Base-by-base conservation (phyloP, 2,113 vertebrate genomes). In the Oreocharis arfaki region DNA sequence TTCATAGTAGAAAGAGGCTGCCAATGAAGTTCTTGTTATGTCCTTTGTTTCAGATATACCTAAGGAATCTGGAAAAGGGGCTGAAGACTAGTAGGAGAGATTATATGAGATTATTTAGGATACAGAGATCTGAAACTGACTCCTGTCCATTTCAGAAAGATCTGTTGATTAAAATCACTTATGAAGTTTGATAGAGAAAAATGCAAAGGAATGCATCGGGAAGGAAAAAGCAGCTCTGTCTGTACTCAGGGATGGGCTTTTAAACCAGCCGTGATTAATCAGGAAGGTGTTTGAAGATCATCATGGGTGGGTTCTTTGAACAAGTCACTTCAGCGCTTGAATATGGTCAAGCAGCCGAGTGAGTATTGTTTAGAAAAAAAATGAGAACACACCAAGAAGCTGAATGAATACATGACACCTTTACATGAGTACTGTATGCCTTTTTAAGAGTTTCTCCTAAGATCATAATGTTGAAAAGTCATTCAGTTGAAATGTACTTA, bases 141-240 rank as follows among this genome's bases (percentile, higher is more conserved):
- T 91, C 4, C 69, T 9, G 27, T 23, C 7, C 2, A 3, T 82
- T 91, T 89, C 32, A 41, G 33, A 64, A 93, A n/a, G 44, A 41
- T 41, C 15, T 70, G 23, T 75, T 75, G 33, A 63, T 89, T 74
- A 74, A 63, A 63, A 81, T 69, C 0, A 21, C 6, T 18, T 73
- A 6, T 0, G 4, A 53, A 74, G 70, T 79, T 75, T 47, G 12
- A n/a, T 49, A 50, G 21, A 50, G 33, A 57, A 49, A 69, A 64
- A 13, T 52, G 41, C 13, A 4, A 33, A 82, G 13, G 39, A 41
- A 50, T 27, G 24, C 12, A 21, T 10, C 0, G 0, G 9, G 11
- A 75, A 41, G 75, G 33, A n/a, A 55, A 44, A 53, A 67, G 3
- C 74, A 55, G 6, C 30, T 23, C 30, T 82, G 0, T 37, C 30